Base-by-base conservation (phyloP, 2,113 vertebrate species). In the Prionailurus viverrinus region DNA sequence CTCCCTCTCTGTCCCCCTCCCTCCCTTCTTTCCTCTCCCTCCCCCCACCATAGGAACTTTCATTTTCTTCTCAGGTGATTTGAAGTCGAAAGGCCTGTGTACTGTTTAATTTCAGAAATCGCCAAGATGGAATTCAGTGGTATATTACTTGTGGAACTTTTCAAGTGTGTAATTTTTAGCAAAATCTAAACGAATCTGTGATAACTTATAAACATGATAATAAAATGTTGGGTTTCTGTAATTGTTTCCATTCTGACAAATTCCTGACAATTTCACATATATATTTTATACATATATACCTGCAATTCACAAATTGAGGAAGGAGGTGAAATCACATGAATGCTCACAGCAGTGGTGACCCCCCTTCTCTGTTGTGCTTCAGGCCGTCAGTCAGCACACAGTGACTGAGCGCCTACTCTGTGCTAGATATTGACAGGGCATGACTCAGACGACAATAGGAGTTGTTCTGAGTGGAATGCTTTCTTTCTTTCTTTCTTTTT, bases 201-300 rank as follows among this genome's bases (percentile, higher is more conserved):
- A 45, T 92, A 97, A 83, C 45, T 92, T 91, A 94, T 81, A 71
- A 94, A 96, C 94, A 94, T 85, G 65, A 53, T 87, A 93, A 94
- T 93, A 95, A 95, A 91, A 31, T 48, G 5, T n/a, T 88, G 27
- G 9, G 68, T 58, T 79, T 96, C 51, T 78, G 2, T 83, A 92
- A 89, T 45, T 78, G 33, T 65, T 74, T 81, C 68, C 90, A 83
- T 92, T 94, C 29, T 81, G 33, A 66, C 8, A 51, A 92, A 76
- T 71, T 95, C 81, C 31, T 88, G 12, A 92, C 18, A 76, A 95
- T 89, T 89, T 95, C 23, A 27, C 76, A 5, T n/a, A 4, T 45
- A 15, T 39, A 39, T 73, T n/a, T 71, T 3, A 29, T 48, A 61
- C 5, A 33, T 48, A 55, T 33, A 31, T 58, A 58, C 69, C 74